Conservation (phyloP, 2,113 vertebrate species). For the Athene cunicularia region DNA sequence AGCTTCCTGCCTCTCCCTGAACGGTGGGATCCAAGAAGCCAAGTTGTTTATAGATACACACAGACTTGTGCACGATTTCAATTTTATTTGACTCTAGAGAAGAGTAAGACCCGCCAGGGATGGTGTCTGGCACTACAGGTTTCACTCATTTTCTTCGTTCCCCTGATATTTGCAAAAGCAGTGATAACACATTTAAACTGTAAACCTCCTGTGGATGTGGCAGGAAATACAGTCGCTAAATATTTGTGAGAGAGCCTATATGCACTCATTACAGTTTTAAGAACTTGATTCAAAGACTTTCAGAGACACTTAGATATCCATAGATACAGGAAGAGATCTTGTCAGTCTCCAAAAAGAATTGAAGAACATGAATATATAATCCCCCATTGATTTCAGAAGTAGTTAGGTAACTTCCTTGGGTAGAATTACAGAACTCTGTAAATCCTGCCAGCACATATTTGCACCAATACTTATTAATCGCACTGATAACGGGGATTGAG, state of each 20-base stretch:
- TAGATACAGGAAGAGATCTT: background rate
- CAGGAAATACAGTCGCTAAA: background rate
- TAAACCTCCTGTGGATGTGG: background rate
- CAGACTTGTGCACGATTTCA: conserved; percentile 48
- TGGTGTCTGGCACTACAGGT: conserved; percentile 15
- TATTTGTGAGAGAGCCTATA: background rate
- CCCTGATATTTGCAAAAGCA: background rate
- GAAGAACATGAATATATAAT: background rate
- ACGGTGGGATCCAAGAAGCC: conserved; percentile 4
- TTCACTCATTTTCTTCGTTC: conserved; percentile 22
- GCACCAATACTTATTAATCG: background rate
- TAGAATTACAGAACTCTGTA: background rate
- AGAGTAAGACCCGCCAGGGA: conserved; percentile 3
- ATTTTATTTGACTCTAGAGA: conserved; percentile 37
- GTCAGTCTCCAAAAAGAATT: background rate
- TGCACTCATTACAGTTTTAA: background rate
- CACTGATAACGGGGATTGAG: background rate
- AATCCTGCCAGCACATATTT: background rate
- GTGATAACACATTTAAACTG: background rate
- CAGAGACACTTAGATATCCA: background rate
- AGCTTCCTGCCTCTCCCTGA: conserved; percentile 56
- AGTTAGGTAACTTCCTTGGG: background rate
- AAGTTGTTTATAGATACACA: conserved; percentile 46
- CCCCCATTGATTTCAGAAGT: background rate
- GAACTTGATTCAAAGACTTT: background rate